Evolutionary conservation across 2,113 vertebrate species (phyloP), one percentile per base, ranked within the genome.

Genomic region (Brachypodius melanocephalos): DNA sequence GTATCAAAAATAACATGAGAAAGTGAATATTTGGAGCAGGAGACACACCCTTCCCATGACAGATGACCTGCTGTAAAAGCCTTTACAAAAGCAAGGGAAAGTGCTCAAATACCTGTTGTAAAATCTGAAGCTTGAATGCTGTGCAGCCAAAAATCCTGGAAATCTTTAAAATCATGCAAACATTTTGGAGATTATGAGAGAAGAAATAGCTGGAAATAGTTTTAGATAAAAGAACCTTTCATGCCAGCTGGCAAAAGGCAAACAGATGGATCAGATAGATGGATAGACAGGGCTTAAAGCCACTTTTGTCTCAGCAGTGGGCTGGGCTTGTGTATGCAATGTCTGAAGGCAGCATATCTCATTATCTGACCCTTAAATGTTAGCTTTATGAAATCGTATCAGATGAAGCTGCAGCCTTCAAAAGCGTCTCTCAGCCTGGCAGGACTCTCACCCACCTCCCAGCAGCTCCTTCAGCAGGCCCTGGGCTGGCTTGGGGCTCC

Each of bases 121-220:
- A 85, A 75, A 86, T 68, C 42, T 59, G 51, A 71, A 67, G 40
- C 31, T 71, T 51, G 18, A 93, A 61, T 5, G 38, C 67, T 88
- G 67, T 43, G 36, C 66, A 68, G 69, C 36, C 58, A 83, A 63
- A 87, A 86, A 61, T 9, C 49, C 59, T 84, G 65, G 65, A 90
- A 91, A 94, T 91, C 46, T 89, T 92, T 71, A 19, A 89, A 86
- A 80, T 78, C 21, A 68, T 62, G 45, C 54, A 85, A 95, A 92
- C 32, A 62, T 58, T 79, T 90, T 0, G 2, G 55, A 63, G 72
- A 83, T 68, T 88, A 86, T 92, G 75, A 90, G 88, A 72, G 69
- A 43, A 94, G 26, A 92, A 96, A 91, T 85, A 93, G 76, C 69
- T 96, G 90, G 76, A 94, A 92, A 88, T 62, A 91, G 85, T 71